Percentiles rank a stretch among this genome's conserved stretches.
phyloP scores from a whole-genome alignment of 1,140 invertebrate species.

The Calephelis virginiensis region DNA sequence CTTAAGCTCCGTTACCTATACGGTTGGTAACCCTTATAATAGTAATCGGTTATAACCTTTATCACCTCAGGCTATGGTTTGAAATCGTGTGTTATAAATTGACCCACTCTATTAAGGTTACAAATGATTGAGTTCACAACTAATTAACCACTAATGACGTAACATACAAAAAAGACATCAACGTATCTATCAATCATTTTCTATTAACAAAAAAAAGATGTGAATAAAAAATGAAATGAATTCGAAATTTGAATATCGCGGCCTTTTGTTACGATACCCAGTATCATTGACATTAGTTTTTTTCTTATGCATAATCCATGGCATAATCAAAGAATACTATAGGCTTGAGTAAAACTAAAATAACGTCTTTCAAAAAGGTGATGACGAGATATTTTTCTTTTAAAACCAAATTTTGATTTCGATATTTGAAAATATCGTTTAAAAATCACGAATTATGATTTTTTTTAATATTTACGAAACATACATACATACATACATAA shows the following conservation, averaged over 20 bases:
- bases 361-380: too few species aligned
- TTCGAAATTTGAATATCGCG: slow-evolving; percentile 68
- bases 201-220: slow-evolving; percentile 58
- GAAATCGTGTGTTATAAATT: background rate
- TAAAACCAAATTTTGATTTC: background rate
- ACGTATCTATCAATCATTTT: slow-evolving; percentile 69
- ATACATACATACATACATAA: too few species aligned
- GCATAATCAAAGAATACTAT: too few species aligned
- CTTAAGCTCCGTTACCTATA: slow-evolving; percentile 34
- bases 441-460: too few species aligned
- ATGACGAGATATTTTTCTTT: background rate
- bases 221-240: slow-evolving; percentile 45
- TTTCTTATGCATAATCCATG: background rate
- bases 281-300: slow-evolving; percentile 21
- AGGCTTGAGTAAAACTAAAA: too few species aligned
- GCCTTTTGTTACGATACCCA: slow-evolving; percentile 50
- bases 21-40: slow-evolving; percentile 17
- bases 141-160: slow-evolving; percentile 74
- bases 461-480: too few species aligned
- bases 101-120: slow-evolving; percentile 34
- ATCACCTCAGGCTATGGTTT: background rate
- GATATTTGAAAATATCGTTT: too few species aligned
- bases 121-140: slow-evolving; percentile 65
- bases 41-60: slow-evolving; percentile 5
- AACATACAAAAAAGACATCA: slow-evolving; percentile 69